Conservation (phyloP, 2,113 vertebrate genomes). For the Xenopus tropicalis region DNA sequence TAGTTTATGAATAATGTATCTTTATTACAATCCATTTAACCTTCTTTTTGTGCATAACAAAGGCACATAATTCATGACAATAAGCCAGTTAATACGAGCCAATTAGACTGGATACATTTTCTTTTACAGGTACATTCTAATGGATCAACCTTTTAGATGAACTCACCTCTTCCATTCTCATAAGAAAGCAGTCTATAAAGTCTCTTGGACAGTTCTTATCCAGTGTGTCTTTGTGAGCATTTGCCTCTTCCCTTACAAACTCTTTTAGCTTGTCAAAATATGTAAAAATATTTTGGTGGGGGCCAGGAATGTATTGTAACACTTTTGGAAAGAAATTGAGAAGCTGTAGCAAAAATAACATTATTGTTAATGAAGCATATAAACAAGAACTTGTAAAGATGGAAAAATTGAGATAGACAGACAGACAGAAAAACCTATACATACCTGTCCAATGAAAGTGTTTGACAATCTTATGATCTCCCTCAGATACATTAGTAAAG, state of each 20-base stretch:
- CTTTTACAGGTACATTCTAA: too few relatives aligned
- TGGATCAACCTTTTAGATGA: background rate
- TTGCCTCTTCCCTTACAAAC: conserved; percentile 61
- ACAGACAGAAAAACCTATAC: background rate
- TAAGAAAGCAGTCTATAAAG: conserved; percentile 76
- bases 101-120: too few relatives aligned
- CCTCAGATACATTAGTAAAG: conserved; percentile 22
- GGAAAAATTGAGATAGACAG: background rate
- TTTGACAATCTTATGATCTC: background rate
- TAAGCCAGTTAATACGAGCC: too few relatives aligned
- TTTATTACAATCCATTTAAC: too few relatives aligned
- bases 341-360: conserved; percentile 56
- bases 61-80: too few relatives aligned
- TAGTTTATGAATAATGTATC: too few relatives aligned
- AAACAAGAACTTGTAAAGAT: background rate
- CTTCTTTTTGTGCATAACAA: too few relatives aligned
- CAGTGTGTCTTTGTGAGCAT: conserved; percentile 64
- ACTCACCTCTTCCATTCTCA: conserved; percentile 66
- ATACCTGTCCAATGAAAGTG: conserved; percentile 17
- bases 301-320: conserved; percentile 62
- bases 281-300: conserved; percentile 55
- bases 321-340: conserved; percentile 69
- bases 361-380: background rate
- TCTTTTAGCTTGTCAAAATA: conserved; percentile 51
- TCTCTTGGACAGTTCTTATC: conserved; percentile 65